These are phyloP conservation scores for Drosophila ezoana DNA, from an alignment of 2,888 invertebrate species.

Conservation along the genomic window DNA sequence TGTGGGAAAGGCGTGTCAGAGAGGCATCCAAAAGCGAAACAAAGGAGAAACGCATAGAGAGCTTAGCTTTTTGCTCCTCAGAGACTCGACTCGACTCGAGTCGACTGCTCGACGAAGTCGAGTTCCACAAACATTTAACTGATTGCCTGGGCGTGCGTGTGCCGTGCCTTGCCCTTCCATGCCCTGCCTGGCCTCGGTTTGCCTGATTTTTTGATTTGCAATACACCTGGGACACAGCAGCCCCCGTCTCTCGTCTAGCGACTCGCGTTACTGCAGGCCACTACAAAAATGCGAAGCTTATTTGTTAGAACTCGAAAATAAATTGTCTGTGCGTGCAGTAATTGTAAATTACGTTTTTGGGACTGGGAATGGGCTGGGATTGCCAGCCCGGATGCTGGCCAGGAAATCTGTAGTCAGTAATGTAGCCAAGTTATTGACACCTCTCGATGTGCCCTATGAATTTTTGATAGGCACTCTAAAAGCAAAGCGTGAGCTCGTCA, in stretches of 20 bases:
- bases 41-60: slow-evolving; percentile 12
- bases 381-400: slow-evolving; percentile 6
- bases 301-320: slow-evolving; percentile 80
- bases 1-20: slow-evolving; percentile 50
- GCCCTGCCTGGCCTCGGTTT: slow-evolving; percentile 30
- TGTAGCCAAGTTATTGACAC: slow-evolving; percentile 67
- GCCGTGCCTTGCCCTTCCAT: slow-evolving; percentile 10
- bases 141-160: slow-evolving; percentile 79
- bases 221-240: slow-evolving; percentile 81
- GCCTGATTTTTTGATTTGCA: slow-evolving; percentile 83
- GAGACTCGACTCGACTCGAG: slow-evolving; percentile 35
- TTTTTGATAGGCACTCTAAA: slow-evolving; percentile 62
- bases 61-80: slow-evolving; percentile 38
- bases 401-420: slow-evolving; percentile 25
- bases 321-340: slow-evolving; percentile 84
- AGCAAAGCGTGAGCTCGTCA: slow-evolving; percentile 27
- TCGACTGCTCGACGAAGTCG: slow-evolving; percentile 60
- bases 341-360: slow-evolving; percentile 81
- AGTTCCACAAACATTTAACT: slow-evolving; percentile 81
- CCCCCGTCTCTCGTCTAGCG: slow-evolving; percentile 16
- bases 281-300: slow-evolving; percentile 65
- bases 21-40: slow-evolving; percentile 7
- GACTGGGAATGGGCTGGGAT: slow-evolving; percentile 17
- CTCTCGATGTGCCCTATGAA: slow-evolving; percentile 57
- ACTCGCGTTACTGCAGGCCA: slow-evolving; percentile 25